Base-by-base conservation (phyloP, 2,888 invertebrate species). In the Lycia hirtaria region DNA sequence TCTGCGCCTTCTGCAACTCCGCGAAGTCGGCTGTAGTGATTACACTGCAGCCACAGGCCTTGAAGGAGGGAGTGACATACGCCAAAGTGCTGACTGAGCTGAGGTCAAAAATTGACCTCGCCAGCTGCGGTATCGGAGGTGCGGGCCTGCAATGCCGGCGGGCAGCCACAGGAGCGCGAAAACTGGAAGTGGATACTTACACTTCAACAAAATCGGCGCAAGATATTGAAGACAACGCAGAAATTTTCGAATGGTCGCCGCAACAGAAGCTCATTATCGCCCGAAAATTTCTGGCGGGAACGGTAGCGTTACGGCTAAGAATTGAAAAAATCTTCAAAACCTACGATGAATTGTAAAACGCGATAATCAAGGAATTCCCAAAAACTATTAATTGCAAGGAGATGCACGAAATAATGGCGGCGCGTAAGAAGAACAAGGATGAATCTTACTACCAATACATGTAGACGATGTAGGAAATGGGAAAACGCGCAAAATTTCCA, bases 351-450 rank as follows among this genome's bases (percentile, higher is more conserved):
- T 10, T 35, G 5, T 17, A 35, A 17, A 17, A 1, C 2, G 35
- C 35, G 9, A 1, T 35, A 17, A 1, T 17, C 0, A 35, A 35
- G 17, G 17, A 35, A 17, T 35, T 35, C 9, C 35, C 35, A 1
- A 10, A 35, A 4, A 15, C 10, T 14, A 20, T 45, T 9, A 28
- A 45, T 12, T 22, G 33, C 1, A 54, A 61, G 24, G 33, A 52
- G 7, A 57, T 61, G 47, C 61, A 57, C 26, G 57, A 61, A 15
- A 10, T 56, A 4, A 57, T 61, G 56, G 9, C 38, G 4, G 6
- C 40, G 10, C 14, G 44, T 1, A 44, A 41, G 15, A 58, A 62
- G 15, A 20, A 19, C 1, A 33, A 15, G 0, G 38, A 52, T 10
- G 57, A 62, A 19, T 37, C 37, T 0, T 52, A 20, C n/a, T 51